Conservation (phyloP, 2,888 invertebrate species). For the Thumatha senex region DNA sequence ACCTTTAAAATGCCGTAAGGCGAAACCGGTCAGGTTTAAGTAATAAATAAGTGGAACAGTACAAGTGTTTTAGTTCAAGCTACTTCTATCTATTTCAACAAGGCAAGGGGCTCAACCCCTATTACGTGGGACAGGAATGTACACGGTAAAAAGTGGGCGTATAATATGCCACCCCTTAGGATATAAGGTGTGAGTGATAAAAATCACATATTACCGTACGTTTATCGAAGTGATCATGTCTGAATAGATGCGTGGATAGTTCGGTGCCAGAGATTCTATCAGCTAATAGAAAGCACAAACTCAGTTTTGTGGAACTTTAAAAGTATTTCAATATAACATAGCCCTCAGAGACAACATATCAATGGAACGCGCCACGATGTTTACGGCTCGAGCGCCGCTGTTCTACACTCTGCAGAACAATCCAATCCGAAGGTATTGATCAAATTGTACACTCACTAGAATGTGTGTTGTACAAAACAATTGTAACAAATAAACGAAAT, state of each 20-base stretch:
- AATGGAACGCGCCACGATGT: constrained; percentile 70
- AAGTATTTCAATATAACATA: constrained; percentile 81
- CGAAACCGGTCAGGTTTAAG: no score
- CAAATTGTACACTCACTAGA: constrained; percentile 52
- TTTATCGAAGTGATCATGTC: constrained; percentile 4
- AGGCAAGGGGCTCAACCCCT: no score
- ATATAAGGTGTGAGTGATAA: no score
- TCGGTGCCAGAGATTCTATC: constrained; percentile 38
- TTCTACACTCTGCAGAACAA: constrained; percentile 59
- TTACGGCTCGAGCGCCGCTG: constrained; percentile 59
- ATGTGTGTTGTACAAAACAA: constrained; percentile 23
- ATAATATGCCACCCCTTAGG: no score
- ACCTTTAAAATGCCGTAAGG: no score
- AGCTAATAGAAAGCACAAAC: constrained; percentile 22
- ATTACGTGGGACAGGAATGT: no score
- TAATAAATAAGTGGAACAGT: no score
- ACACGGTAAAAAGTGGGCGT: no score
- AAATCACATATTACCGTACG: no score
- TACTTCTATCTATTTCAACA: no score
- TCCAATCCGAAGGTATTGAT: constrained; percentile 68
- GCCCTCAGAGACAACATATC: constrained; percentile 77
- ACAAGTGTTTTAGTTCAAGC: no score
- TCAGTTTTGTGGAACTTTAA: constrained; percentile 53
- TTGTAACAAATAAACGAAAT: constrained; percentile 33
- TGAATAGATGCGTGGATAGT: constrained; percentile 13